These are phyloP conservation scores for Rhinolophus ferrumequinum DNA, from an alignment of 2,113 vertebrate species.

Conservation along the genomic window DNA sequence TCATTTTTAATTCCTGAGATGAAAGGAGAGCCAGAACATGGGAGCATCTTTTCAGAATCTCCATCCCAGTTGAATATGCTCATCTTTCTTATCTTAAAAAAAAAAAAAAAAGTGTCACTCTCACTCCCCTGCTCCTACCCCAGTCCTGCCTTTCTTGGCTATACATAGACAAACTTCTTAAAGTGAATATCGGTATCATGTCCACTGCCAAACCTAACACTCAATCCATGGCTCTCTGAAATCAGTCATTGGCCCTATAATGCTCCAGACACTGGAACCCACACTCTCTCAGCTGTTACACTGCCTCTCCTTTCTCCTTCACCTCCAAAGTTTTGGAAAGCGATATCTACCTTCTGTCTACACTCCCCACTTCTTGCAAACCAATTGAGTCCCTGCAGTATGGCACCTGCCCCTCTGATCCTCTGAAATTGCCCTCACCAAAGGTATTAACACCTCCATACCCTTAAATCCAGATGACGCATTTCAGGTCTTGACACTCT, in stretches of 20 bases:
- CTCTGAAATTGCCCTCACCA: background rate
- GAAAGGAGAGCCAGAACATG: background rate
- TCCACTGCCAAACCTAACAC: background rate
- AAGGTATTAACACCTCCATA: background rate
- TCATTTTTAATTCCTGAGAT: background rate
- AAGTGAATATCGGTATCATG: background rate
- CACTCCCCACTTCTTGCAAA: background rate
- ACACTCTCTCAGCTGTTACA: background rate
- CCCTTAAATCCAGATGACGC: background rate
- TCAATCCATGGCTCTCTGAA: background rate
- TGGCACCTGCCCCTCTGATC: background rate
- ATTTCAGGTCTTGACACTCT: background rate
- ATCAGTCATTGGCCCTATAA: background rate
- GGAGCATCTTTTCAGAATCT: background rate
- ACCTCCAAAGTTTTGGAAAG: background rate
- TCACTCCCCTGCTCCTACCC: background rate
- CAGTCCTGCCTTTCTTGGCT: background rate
- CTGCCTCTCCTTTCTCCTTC: background rate
- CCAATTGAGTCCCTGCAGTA: background rate
- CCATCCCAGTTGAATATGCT: background rate
- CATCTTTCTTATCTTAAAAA: background rate
- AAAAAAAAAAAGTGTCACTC: background rate
- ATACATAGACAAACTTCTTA: background rate
- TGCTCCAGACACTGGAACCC: background rate
- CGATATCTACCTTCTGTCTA: background rate